Evolutionary conservation across 2,113 vertebrate species (phyloP), one percentile per base, ranked within the genome.

Genomic region (Caloenas nicobarica): DNA sequence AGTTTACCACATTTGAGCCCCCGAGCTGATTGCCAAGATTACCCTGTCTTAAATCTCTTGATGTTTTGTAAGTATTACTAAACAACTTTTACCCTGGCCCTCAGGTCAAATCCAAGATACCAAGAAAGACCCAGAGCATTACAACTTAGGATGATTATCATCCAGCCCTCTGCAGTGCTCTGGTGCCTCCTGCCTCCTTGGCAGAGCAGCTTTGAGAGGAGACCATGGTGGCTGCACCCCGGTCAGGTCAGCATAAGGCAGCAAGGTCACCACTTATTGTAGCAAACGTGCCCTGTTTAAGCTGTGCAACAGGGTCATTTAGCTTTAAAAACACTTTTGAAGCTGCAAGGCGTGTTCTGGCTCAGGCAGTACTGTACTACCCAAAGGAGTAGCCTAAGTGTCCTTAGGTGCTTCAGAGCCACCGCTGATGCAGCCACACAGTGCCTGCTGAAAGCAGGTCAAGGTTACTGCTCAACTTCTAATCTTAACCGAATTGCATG

Each of bases 191-290:
- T 79, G 74, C 73, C 70, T 90, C 90, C 74, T n/a, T 44, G 87
- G 82, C 86, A 95, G 74, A 46, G n/a, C 72, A 34, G 64, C 44
- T 77, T 83, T 89, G 62, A 72, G 85, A 89, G 91, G 81, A 95
- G 21, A 95, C 86, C 77, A 28, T 81, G 86, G 89, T 86, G 89
- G 66, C 81, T 96, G 68, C 82, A 95, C 76, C 26, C 77, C 29
- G 81, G 81, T 58, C 53, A 91, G 93, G 95, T 69, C 80, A 91
- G 70, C 62, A 82, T 4, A 96, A 87, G 79, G 81, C 86, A 96
- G 88, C 85, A 90, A 96, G 86, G 88, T 91, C 85, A 84, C 93
- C 77, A 48, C 90, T 94, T 94, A 94, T 89, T 95, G 91, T 96
- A 96, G 94, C 95, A 91, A 94, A 82, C 50, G 15, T 84, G 68